Percentiles rank a stretch among this genome's conserved stretches.
Evolutionary conservation across 30 jellyfish, hydroid and myxozoan genomes (phyloP).

Genomic region (Aurelia sp.): DNA sequence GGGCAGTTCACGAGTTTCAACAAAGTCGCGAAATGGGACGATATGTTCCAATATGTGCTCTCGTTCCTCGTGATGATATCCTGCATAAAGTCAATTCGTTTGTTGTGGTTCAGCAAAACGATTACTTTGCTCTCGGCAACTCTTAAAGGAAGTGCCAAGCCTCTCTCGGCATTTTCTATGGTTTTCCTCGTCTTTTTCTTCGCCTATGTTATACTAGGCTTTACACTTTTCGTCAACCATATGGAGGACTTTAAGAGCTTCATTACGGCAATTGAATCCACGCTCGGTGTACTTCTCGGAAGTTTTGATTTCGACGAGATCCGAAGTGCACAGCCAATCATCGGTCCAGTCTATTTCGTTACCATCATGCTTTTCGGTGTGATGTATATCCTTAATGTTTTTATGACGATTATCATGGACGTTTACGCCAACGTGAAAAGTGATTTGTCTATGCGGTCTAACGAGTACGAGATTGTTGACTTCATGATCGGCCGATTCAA

Average conservation of each 20-base stretch:
- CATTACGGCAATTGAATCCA: conserved; percentile 88
- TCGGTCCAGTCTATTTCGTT: conserved; percentile 89
- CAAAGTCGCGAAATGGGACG: conserved; percentile 98
- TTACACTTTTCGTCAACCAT: conserved; percentile 85
- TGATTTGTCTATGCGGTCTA: conserved; percentile 77
- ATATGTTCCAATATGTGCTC: conserved; percentile 69
- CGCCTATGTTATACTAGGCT: conserved; percentile 85
- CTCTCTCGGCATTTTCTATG: conserved; percentile 88
- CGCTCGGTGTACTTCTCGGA: conserved; percentile 88
- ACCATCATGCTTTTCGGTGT: conserved; percentile 94
- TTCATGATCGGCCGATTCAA: conserved; percentile 89
- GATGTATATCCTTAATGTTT: conserved; percentile 95
- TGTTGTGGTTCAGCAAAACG: conserved; percentile 92
- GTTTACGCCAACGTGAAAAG: conserved; percentile 92
- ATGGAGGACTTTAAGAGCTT: conserved; percentile 77
- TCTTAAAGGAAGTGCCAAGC: conserved; percentile 90
- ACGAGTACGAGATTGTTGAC: conserved; percentile 95
- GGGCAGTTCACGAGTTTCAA: conserved; percentile 96
- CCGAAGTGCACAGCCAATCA: conserved; percentile 78
- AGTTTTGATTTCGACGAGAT: conserved; percentile 83
- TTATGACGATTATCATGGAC: conserved; percentile 95
- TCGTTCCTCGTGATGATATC: conserved; percentile 83
- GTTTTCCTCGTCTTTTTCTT: conserved; percentile 85
- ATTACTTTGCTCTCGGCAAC: conserved; percentile 91
- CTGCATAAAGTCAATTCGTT: conserved; percentile 94